These are phyloP conservation scores for Nemopilema nomurai DNA, from an alignment of 30 jellyfish, hydroid and myxozoan genomes.

Conservation along the genomic window DNA sequence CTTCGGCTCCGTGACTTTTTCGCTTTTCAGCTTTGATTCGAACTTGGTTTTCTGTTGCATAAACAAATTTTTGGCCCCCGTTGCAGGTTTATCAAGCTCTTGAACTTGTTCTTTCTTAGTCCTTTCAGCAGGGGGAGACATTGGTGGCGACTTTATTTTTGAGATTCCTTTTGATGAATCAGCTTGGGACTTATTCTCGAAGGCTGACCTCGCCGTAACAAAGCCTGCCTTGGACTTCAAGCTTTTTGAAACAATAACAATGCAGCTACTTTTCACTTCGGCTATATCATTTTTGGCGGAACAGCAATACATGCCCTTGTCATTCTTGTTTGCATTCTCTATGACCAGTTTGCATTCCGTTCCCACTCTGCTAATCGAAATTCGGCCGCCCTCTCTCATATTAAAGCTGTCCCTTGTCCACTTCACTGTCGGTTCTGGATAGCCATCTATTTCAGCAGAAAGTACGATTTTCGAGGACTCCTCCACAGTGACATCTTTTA, in stretches of 20 bases:
- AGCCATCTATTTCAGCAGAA: conserved; percentile 65
- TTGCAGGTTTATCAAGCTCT: background rate
- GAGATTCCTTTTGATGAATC: background rate
- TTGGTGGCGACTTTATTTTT: conserved; percentile 14
- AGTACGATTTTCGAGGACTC: conserved; percentile 57
- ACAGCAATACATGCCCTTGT: conserved; percentile 78
- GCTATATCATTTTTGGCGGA: conserved; percentile 76
- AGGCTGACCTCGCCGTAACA: conserved; percentile 47
- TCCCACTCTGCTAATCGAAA: conserved; percentile 49
- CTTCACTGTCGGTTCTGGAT: conserved; percentile 76
- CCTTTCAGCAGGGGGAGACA: conserved; percentile 28
- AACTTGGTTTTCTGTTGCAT: conserved; percentile 11
- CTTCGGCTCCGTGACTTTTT: conserved; percentile 12
- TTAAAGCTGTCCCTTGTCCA: conserved; percentile 67
- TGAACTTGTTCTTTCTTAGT: background rate
- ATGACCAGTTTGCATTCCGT: conserved; percentile 23
- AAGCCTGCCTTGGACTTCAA: conserved; percentile 43
- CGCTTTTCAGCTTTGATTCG: conserved; percentile 2
- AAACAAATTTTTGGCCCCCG: background rate
- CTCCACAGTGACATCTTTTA: conserved; percentile 57
- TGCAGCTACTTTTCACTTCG: conserved; percentile 53
- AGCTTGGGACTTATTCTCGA: conserved; percentile 29
- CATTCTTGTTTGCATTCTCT: conserved; percentile 39
- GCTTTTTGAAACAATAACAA: conserved; percentile 47
- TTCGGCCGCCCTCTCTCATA: conserved; percentile 43